Conservation (phyloP, 2,113 vertebrate genomes). For the cat (Felis catus) region DNA sequence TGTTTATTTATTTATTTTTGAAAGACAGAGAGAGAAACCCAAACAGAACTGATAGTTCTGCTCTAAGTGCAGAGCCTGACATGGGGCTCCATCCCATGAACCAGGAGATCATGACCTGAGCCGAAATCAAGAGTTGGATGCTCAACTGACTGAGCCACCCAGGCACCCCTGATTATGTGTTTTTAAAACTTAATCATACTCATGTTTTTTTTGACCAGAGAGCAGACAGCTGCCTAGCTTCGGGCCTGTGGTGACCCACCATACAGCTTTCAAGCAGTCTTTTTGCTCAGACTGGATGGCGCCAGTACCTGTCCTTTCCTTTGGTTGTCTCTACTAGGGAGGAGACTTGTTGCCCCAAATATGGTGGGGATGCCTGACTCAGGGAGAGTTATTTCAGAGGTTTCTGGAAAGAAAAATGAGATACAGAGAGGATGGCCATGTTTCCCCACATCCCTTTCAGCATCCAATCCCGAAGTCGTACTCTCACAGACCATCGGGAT, state of each 20-base stretch:
- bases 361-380: not conserved
- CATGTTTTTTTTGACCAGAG: not conserved
- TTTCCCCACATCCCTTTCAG: not conserved
- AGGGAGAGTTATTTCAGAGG: not conserved
- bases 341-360: not conserved
- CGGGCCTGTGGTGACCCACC: not conserved
- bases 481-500: not conserved
- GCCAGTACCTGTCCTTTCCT: not conserved
- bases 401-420: conserved; percentile 23
- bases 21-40: too few relatives aligned
- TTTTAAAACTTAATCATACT: not conserved
- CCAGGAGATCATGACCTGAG: too few relatives aligned
- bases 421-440: not conserved
- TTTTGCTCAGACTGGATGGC: not conserved
- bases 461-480: not conserved
- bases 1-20: too few relatives aligned
- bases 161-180: not conserved
- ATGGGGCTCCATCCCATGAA: too few relatives aligned
- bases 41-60: too few relatives aligned
- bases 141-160: too few relatives aligned
- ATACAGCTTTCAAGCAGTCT: not conserved
- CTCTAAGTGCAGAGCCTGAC: too few relatives aligned
- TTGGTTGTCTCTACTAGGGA: not conserved
- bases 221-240: not conserved
- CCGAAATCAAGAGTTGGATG: too few relatives aligned